These are phyloP conservation scores for Siniperca scherzeri DNA, from an alignment of 2,797 vertebrate genomes.

Conservation along the genomic window DNA sequence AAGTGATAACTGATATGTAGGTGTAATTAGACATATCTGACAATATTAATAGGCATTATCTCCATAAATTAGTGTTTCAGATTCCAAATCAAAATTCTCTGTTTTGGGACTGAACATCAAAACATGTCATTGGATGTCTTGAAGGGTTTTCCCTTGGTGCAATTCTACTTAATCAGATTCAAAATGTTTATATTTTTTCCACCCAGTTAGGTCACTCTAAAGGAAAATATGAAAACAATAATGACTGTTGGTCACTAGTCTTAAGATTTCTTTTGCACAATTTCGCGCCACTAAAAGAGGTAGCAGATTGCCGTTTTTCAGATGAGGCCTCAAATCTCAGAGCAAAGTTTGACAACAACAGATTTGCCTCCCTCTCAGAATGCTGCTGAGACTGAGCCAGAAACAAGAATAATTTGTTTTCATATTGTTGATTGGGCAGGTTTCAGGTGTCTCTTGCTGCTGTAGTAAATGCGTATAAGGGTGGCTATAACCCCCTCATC, in stretches of 20 bases:
- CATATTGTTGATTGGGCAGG: not conserved
- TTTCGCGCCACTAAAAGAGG: not conserved
- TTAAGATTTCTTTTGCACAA: not conserved
- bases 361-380: not conserved
- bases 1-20: not conserved
- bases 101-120: not conserved
- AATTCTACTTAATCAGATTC: constrained; percentile 5
- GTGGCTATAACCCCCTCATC: not conserved
- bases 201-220: not conserved
- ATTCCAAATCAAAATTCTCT: not conserved
- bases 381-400: not conserved
- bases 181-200: not conserved
- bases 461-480: not conserved
- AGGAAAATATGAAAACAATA: not conserved
- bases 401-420: not conserved
- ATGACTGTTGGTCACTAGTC: not conserved
- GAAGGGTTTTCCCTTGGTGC: not conserved
- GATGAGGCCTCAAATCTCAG: not conserved
- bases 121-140: not conserved
- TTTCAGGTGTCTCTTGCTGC: not conserved
- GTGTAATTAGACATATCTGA: not conserved
- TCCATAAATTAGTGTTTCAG: not conserved
- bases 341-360: not conserved
- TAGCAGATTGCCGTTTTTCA: not conserved
- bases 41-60: not conserved